Evolutionary conservation across 2,888 invertebrate species (phyloP).

Genomic region (Athetis lepigone): DNA sequence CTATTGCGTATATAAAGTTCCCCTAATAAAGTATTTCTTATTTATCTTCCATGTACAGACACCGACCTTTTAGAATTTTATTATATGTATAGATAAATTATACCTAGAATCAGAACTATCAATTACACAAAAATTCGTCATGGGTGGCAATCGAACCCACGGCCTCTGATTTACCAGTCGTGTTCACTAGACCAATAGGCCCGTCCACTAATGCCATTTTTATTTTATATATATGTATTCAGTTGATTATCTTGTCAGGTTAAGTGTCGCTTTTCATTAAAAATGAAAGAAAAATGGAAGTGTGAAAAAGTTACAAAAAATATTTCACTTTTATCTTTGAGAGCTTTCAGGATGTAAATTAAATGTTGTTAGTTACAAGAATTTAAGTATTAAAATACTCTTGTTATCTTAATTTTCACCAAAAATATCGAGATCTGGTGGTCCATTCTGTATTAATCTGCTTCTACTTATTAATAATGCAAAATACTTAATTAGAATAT

Average conservation of each 20-base stretch:
- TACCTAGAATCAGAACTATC: too few species aligned
- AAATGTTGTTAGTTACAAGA: background rate
- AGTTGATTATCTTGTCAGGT: background rate
- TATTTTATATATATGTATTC: background rate
- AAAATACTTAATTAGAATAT: too few species aligned
- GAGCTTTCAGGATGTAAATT: background rate
- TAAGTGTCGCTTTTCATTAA: background rate
- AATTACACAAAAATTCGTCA: too few species aligned
- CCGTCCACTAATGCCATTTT: too few species aligned
- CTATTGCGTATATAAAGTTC: too few species aligned
- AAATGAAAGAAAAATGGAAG: background rate
- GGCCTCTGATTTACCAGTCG: too few species aligned
- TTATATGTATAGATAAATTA: too few species aligned
- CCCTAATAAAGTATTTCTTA: too few species aligned
- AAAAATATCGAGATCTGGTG: background rate
- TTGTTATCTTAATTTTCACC: background rate
- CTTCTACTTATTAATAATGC: background rate
- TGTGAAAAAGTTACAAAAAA: background rate
- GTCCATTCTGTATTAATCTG: background rate
- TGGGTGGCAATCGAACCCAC: too few species aligned
- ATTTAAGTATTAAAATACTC: background rate
- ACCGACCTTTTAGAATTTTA: too few species aligned
- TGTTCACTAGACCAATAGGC: too few species aligned
- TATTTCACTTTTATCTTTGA: background rate
- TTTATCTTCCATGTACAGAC: too few species aligned